phyloP scores from a whole-genome alignment of 2,888 invertebrate genomes.

The Dynastes maya region DNA sequence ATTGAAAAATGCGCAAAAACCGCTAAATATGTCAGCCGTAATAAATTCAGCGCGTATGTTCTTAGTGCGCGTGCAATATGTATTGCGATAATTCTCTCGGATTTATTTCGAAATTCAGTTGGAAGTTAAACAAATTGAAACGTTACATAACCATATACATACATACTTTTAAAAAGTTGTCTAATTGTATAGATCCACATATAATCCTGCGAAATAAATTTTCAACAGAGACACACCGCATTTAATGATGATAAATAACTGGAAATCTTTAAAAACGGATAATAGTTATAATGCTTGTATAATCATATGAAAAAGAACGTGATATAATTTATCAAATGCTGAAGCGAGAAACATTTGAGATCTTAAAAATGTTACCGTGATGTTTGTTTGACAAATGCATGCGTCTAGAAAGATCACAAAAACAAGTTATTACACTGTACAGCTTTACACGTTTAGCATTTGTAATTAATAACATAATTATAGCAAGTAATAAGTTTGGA shows the following conservation, averaged over 20 bases:
- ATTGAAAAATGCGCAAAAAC: conserved; percentile 37
- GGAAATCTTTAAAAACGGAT: too few species aligned
- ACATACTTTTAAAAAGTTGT: neutral
- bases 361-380: too few species aligned
- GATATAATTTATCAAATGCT: neutral
- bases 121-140: conserved; percentile 8
- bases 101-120: conserved; percentile 9
- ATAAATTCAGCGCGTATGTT: conserved; percentile 12
- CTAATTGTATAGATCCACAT: neutral
- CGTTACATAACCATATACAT: neutral
- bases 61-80: conserved; percentile 11
- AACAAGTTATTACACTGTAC: too few species aligned
- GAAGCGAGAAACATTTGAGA: neutral
- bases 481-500: too few species aligned
- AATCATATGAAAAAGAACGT: neutral
- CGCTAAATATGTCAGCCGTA: conserved; percentile 20
- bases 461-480: too few species aligned
- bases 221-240: too few species aligned
- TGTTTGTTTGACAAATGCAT: too few species aligned
- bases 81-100: conserved; percentile 6
- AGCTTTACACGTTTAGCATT: too few species aligned
- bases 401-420: too few species aligned
- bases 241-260: too few species aligned
- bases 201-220: neutral
- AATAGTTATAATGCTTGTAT: neutral